Base-by-base conservation (phyloP, 2,888 invertebrate species). In the Yponomeuta evonymella region DNA sequence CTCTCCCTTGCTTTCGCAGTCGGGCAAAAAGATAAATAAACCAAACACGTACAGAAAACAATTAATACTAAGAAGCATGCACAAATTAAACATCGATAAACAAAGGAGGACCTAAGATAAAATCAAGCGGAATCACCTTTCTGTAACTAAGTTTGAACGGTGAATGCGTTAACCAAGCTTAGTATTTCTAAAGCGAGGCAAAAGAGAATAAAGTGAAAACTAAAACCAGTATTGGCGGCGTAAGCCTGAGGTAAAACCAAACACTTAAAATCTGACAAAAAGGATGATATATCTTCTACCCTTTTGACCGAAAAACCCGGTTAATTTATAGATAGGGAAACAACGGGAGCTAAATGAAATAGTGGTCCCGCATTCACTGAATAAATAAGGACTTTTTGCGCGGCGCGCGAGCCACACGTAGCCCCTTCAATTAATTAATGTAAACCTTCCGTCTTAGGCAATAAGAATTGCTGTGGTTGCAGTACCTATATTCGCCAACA, bases 221-320 rank as follows among this genome's bases (percentile, higher is more conserved):
- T 58, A 15, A 58, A 58, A 58, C 51, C 4, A 58, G 51, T 58
- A 58, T 58, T 58, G 51, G 51, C 12, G 51, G 51, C 51, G 51
- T 58, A 58, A 58, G 51, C 51, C 63, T 48, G 11, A 64, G 65
- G 36, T 64, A 62, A 58, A 58, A 43, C n/a, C 48, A 43, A 72
- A 67, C 67, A 67, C 67, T 48, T 67, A 48, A 67, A 67, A 67
- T 67, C 36, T n/a, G 67, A 30, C 51, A 68, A 68, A 68, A 30
- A 29, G 11, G 0, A 51, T 68, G 63, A 69, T 62, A 63, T n/a
- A 69, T 67, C 36, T 33, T 36, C 51, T 36, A 69, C 62, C 69
- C 69, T 69, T 62, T 69, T 33, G 62, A 51, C 62, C 69, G 8
- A 68, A 51, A 30, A 51, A 51, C 29, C 48, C n/a, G 29, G 51